These are phyloP conservation scores for Bombycilla garrulus DNA, from an alignment of 2,113 vertebrate species.

Conservation along the genomic window DNA sequence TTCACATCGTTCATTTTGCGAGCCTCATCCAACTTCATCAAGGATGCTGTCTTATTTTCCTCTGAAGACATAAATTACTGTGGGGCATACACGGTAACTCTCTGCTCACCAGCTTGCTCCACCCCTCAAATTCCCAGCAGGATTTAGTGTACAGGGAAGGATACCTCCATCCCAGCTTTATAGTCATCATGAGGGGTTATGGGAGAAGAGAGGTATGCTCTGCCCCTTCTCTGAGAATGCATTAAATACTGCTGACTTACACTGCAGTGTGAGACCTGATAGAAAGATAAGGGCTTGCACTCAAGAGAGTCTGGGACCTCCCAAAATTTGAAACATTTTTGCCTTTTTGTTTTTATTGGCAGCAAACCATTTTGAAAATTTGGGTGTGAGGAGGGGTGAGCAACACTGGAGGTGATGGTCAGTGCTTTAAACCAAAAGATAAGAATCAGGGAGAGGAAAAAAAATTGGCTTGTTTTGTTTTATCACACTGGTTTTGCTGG, in stretches of 20 bases:
- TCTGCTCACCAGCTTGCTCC: background rate
- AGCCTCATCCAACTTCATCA: constrained; percentile 89
- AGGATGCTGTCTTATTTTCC: constrained; percentile 84
- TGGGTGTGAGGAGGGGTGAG: background rate
- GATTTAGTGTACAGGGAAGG: background rate
- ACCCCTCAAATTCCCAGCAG: background rate
- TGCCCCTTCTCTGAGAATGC: background rate
- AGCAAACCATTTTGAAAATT: background rate
- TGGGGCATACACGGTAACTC: constrained; percentile 73
- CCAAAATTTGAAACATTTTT: background rate
- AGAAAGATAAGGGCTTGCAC: background rate
- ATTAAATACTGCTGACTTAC: background rate
- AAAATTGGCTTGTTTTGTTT: background rate
- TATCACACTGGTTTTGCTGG: background rate
- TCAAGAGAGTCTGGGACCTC: background rate
- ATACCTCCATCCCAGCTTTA: background rate
- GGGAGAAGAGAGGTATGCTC: background rate
- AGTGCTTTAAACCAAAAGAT: background rate
- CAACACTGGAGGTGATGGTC: background rate
- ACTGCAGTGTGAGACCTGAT: background rate
- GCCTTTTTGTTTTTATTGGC: background rate
- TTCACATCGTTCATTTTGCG: constrained; percentile 92
- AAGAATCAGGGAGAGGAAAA: background rate
- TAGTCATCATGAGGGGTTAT: background rate
- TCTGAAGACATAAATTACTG: constrained; percentile 78